Percentiles rank a stretch among this genome's conserved stretches.
phyloP scores from a whole-genome alignment of 2,888 invertebrate species.

The Chymomyza amoena region DNA sequence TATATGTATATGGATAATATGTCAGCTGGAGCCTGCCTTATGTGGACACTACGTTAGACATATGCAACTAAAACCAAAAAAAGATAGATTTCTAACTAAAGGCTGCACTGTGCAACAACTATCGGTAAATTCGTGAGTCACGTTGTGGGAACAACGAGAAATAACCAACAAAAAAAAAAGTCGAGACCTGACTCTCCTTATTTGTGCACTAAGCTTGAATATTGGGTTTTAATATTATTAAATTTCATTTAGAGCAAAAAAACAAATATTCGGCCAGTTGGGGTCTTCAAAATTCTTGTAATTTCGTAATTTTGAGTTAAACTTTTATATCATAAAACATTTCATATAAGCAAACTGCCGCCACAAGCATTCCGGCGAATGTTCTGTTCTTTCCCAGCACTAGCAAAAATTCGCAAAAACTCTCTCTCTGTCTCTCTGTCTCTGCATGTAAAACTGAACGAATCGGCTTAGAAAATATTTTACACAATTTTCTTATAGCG shows the following conservation, averaged over 20 bases:
- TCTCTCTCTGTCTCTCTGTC: neutral
- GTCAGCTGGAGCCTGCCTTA: neutral
- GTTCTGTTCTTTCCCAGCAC: neutral
- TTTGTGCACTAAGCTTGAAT: neutral
- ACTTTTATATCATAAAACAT: conserved; percentile 74
- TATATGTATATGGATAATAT: neutral
- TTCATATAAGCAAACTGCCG: conserved; percentile 1
- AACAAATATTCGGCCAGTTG: conserved; percentile 41
- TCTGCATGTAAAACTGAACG: conserved; percentile 36
- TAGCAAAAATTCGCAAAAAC: neutral
- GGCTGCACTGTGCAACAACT: conserved; percentile 27
- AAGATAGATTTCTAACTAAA: neutral
- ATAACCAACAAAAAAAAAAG: neutral
- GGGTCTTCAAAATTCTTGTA: conserved; percentile 49
- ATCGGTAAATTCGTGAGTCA: conserved; percentile 12
- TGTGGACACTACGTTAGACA: conserved; percentile 19
- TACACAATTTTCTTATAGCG: conserved; percentile 32
- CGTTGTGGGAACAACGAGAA: conserved; percentile 3
- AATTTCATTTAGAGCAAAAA: conserved; percentile 48
- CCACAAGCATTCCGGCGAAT: neutral
- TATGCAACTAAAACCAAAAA: conserved; percentile 13
- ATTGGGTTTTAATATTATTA: neutral
- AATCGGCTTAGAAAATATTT: neutral
- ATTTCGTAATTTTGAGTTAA: conserved; percentile 54
- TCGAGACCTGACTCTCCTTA: neutral